Evolutionary conservation across 2,113 vertebrate species (phyloP), one percentile per base, ranked within the genome.

Genomic region (Xyliphius kryptos): DNA sequence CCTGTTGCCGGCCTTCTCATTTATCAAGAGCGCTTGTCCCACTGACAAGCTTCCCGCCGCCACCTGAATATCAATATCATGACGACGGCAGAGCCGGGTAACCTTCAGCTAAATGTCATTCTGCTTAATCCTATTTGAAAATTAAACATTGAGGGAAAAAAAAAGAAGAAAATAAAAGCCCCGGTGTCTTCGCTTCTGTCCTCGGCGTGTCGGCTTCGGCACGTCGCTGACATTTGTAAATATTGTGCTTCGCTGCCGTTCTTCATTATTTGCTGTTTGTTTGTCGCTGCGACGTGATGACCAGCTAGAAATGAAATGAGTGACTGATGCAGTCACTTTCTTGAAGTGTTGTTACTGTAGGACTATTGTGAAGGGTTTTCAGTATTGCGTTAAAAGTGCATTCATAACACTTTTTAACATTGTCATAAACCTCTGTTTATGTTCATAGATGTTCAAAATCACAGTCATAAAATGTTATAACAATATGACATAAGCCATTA

Each of bases 91-190:
- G 57, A 38, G 66, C 67, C 80, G 78, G 81, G 84, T 89, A 88
- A 88, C 87, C 87, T 88, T 89, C 87, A 88, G 84, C 85, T 89
- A 89, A 89, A 89, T 89, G 87, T 87, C 87, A 88, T 87, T 88
- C 87, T 86, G 87, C 87, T 88, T 89, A 89, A 89, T 89, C 87
- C 87, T 88, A 85, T 89, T 88, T 89, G 87, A 87, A 88, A 89
- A 89, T 88, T 89, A 89, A 89, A 89, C 86, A 89, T 86, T 86
- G 86, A 40, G 38, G n/a, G n/a, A n/a, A n/a, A n/a, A n/a, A n/a
- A n/a, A n/a, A n/a, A n/a, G n/a, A n/a, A n/a, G n/a, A n/a, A n/a
- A n/a, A n/a, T n/a, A 52, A 62, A 56, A 88, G 82, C 83, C 83
- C 84, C 83, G 79, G 75, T 81, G 72, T 72, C 65, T 84, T 79